phyloP scores from a whole-genome alignment of 2,113 vertebrate species.

The Mixornis gularis region DNA sequence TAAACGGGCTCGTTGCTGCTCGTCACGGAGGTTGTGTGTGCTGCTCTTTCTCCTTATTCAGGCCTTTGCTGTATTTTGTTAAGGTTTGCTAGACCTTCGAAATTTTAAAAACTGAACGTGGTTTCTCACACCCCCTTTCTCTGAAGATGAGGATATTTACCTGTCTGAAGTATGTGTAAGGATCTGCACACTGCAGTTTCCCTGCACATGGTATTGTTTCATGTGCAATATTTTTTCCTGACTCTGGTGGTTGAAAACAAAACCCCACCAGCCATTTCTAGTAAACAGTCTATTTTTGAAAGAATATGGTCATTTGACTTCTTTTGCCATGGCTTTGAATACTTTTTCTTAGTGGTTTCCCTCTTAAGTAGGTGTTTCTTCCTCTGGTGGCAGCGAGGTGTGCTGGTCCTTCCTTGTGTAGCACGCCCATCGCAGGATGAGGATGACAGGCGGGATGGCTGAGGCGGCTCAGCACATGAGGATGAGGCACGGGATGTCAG shows the following conservation, averaged over 20 bases:
- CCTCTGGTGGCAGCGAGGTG: fast-evolving
- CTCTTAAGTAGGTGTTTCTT: background rate
- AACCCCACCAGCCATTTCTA: background rate
- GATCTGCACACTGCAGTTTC: background rate
- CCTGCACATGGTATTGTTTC: background rate
- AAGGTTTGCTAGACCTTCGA: background rate
- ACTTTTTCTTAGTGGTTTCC: background rate
- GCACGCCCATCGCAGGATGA: fast-evolving
- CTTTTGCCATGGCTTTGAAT: background rate
- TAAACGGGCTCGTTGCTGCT: background rate
- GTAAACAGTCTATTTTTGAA: background rate
- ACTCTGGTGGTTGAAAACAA: background rate
- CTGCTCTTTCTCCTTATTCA: background rate
- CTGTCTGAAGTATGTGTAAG: background rate
- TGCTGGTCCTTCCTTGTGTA: background rate
- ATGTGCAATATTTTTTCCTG: background rate
- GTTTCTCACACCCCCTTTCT: background rate
- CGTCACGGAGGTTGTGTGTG: fast-evolving
- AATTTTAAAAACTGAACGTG: background rate
- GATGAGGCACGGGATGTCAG: background rate
- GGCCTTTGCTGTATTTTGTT: background rate
- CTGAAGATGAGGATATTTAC: background rate
- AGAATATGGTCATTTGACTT: background rate
- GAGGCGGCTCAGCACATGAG: background rate
- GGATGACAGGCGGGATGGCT: background rate